Conservation (phyloP, 2,888 invertebrate species). For the Tribolium freemani region DNA sequence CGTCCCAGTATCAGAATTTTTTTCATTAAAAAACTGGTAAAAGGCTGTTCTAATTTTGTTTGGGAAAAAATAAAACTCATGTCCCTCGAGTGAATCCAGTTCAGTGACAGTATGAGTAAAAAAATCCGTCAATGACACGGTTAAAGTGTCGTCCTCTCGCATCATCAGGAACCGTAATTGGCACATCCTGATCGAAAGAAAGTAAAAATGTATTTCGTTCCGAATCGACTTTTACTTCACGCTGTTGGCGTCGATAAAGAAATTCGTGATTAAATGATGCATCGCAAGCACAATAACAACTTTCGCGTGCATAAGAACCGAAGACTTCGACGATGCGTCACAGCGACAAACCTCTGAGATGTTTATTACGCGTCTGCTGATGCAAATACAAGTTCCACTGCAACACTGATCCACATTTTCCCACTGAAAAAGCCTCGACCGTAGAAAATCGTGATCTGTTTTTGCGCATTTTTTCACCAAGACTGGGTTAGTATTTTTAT, state of each 20-base stretch:
- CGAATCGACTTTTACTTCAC: conserved; percentile 32
- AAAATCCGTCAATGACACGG: not conserved
- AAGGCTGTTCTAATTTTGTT: too few relatives aligned
- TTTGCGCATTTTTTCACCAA: not conserved
- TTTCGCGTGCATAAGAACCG: conserved; percentile 19
- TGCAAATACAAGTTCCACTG: conserved; percentile 49
- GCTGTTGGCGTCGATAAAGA: conserved; percentile 29
- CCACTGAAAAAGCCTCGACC: conserved; percentile 5
- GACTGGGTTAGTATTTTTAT: conserved; percentile 31
- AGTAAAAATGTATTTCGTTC: conserved; percentile 23
- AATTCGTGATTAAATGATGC: conserved; percentile 13
- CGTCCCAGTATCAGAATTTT: too few relatives aligned
- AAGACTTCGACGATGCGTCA: conserved; percentile 47
- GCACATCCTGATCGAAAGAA: conserved; percentile 16
- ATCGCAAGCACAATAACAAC: conserved; percentile 14
- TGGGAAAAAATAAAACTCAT: too few relatives aligned
- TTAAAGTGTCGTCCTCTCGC: not conserved
- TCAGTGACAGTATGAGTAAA: not conserved
- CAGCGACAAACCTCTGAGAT: conserved; percentile 42
- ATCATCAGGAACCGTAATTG: not conserved
- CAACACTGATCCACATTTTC: conserved; percentile 50
- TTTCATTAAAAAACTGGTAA: too few relatives aligned
- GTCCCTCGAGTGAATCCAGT: too few relatives aligned
- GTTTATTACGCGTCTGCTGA: conserved; percentile 40
- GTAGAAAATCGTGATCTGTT: conserved; percentile 8